These are phyloP conservation scores for Oconnorella tubifera DNA, from an alignment of 2,888 invertebrate species.

Conservation along the genomic window DNA sequence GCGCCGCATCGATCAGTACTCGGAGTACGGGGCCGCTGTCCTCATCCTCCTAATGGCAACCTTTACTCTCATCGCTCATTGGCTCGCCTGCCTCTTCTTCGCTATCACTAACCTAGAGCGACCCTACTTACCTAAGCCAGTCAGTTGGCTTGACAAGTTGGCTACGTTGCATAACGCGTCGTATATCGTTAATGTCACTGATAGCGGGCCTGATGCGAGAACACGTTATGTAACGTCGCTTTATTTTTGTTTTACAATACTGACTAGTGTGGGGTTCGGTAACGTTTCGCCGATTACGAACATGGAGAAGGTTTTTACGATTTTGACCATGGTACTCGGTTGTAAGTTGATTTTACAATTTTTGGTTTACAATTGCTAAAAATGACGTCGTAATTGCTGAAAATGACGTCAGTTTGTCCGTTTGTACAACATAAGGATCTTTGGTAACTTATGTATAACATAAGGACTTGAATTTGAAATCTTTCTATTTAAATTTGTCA, in stretches of 20 bases:
- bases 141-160: slow-evolving; percentile 51
- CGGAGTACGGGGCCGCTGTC: slow-evolving; percentile 56
- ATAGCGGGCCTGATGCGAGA: slow-evolving; percentile 50
- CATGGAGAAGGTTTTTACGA: slow-evolving; percentile 56
- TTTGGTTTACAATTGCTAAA: background rate
- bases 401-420: no score
- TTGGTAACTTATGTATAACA: no score
- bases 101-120: slow-evolving; percentile 54
- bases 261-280: slow-evolving; percentile 57
- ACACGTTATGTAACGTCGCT: slow-evolving; percentile 55
- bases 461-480: no score
- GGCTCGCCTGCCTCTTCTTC: slow-evolving; percentile 57
- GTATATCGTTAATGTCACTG: slow-evolving; percentile 48
- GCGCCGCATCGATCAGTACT: slow-evolving; percentile 54
- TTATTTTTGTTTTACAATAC: slow-evolving; percentile 55
- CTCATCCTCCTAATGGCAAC: slow-evolving; percentile 54
- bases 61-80: slow-evolving; percentile 55
- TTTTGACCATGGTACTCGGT: slow-evolving; percentile 56
- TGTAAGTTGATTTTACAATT: slow-evolving; percentile 42
- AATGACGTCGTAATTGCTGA: no score
- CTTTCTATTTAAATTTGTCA: no score
- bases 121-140: slow-evolving; percentile 5
- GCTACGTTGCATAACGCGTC: slow-evolving; percentile 45
- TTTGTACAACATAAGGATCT: no score
- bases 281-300: slow-evolving; percentile 56